Percentiles rank a stretch among this genome's conserved stretches.
Conservation (phyloP, 2,888 invertebrate species). For the Orthonychiurus folsomi region DNA sequence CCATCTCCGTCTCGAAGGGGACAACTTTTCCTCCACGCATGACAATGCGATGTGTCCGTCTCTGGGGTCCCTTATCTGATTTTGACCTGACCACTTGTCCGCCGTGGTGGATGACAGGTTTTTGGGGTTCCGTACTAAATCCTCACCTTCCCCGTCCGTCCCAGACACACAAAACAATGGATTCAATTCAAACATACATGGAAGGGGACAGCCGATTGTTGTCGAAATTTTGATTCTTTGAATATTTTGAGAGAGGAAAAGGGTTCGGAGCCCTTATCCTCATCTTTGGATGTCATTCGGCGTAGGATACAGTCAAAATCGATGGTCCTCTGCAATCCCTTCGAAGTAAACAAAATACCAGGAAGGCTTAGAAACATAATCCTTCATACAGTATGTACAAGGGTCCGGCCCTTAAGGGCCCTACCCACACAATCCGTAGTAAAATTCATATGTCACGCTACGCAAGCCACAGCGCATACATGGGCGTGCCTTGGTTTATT, state of each 20-base stretch:
- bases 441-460: background rate
- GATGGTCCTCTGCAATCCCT: background rate
- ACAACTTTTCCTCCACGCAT: background rate
- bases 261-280: no score
- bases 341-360: background rate
- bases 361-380: background rate
- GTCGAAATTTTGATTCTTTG: no score
- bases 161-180: background rate
- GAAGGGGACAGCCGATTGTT: no score
- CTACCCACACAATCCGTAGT: background rate
- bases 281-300: no score
- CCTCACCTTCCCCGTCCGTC: background rate
- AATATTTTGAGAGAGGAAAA: no score
- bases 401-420: conserved; percentile 1
- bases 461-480: no score
- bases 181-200: no score
- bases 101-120: background rate
- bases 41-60: background rate
- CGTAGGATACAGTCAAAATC: background rate
- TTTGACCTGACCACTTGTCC: background rate
- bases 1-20: no score
- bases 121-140: background rate
- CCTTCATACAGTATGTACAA: no score
- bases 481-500: background rate
- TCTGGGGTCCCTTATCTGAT: background rate